Conservation (phyloP, 2,888 invertebrate genomes). For the Ctena decussata region DNA sequence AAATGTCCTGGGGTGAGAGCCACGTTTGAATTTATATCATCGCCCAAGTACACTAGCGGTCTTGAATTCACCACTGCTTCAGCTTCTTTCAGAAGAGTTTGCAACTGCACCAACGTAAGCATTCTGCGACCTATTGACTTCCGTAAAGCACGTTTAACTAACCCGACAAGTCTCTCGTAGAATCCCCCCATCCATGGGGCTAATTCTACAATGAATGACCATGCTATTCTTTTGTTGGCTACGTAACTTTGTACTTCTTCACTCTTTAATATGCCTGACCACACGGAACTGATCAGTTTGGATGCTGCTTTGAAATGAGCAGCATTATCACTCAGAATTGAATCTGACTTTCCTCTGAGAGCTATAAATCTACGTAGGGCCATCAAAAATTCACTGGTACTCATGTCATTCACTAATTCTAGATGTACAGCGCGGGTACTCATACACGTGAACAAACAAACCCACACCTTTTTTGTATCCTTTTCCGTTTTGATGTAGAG, state of each 20-base stretch:
- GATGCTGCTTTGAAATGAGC: constrained; percentile 18
- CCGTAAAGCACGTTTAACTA: constrained; percentile 17
- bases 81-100: constrained; percentile 15
- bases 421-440: constrained; percentile 32
- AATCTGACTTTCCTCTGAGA: constrained; percentile 5
- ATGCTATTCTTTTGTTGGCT: background rate
- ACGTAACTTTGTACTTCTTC: too few species aligned
- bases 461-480: too few species aligned
- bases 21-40: constrained; percentile 14
- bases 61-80: constrained; percentile 3
- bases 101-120: constrained; percentile 14
- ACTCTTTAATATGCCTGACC: too few species aligned
- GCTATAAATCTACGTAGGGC: too few species aligned
- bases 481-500: too few species aligned
- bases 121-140: constrained; percentile 20
- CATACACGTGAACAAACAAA: constrained; percentile 35
- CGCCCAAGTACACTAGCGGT: constrained; percentile 13
- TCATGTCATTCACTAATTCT: constrained; percentile 29
- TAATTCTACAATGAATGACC: constrained; percentile 20
- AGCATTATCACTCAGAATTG: constrained; percentile 29
- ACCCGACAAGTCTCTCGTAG: constrained; percentile 17
- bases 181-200: constrained; percentile 21
- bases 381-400: too few species aligned
- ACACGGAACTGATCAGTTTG: background rate
- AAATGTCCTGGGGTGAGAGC: constrained; percentile 19